Percentiles rank a stretch among this genome's conserved stretches.
Evolutionary conservation across 2,113 vertebrate genomes (phyloP).

Genomic region (Numida meleagris): DNA sequence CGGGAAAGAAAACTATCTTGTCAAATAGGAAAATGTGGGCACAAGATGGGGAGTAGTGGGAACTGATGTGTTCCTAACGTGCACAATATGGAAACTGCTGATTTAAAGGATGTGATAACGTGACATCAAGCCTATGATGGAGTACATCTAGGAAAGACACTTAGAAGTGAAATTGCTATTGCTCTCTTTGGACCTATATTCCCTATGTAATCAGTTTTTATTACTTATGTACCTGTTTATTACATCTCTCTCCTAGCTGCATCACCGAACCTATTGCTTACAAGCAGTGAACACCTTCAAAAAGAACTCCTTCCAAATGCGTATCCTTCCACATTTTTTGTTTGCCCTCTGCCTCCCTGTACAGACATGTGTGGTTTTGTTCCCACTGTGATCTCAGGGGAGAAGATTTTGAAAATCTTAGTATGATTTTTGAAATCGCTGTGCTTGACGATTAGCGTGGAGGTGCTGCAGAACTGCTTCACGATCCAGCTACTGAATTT

Average conservation of each 20-base stretch:
- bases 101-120: neutral
- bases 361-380: neutral
- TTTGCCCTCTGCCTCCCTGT: neutral
- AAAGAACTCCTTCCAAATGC: neutral
- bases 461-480: neutral
- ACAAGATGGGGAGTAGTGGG: neutral
- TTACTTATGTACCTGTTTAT: neutral
- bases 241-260: neutral
- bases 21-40: neutral
- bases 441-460: neutral
- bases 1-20: neutral
- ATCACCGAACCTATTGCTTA: neutral
- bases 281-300: neutral
- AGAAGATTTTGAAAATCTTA: neutral
- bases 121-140: neutral
- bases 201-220: neutral
- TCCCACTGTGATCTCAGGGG: neutral
- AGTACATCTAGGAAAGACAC: neutral
- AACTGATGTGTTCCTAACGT: neutral
- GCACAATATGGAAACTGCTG: neutral
- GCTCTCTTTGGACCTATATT: neutral
- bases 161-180: neutral
- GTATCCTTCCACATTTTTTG: neutral
- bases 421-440: neutral
- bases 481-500: neutral